These are phyloP conservation scores for Leptinotarsa juncta DNA, from an alignment of 2,888 invertebrate genomes.

Conservation along the genomic window DNA sequence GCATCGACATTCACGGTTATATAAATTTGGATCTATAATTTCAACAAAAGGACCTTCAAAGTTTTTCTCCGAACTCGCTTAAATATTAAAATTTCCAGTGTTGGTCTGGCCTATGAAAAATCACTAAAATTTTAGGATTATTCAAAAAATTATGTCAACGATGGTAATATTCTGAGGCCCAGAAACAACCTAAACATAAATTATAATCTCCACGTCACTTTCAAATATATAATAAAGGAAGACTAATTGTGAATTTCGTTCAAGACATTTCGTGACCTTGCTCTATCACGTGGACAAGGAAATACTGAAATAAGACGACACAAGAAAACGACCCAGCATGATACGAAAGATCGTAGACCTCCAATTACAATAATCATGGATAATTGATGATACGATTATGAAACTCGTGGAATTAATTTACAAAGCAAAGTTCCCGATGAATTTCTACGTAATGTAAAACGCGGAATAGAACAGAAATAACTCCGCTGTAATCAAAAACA, in stretches of 20 bases:
- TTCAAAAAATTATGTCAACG: no score
- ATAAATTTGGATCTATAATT: no score
- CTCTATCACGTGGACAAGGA: not conserved
- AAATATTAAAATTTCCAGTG: no score
- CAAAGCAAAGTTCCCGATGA: not conserved
- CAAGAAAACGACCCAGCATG: constrained; percentile 3
- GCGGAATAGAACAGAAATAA: constrained; percentile 1
- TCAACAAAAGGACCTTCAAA: no score
- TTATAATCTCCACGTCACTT: no score
- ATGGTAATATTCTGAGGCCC: no score
- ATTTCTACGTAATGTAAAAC: not conserved
- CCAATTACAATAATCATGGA: constrained; percentile 5
- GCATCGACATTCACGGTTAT: no score
- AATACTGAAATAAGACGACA: not conserved
- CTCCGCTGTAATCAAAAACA: not conserved
- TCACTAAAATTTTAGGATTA: no score
- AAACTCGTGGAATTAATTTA: constrained; percentile 5
- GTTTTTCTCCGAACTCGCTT: no score
- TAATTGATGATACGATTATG: constrained; percentile 3
- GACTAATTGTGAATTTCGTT: not conserved
- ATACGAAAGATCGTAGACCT: not conserved
- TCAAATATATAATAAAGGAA: no score
- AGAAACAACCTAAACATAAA: no score
- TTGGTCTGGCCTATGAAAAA: no score
- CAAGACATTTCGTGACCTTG: constrained; percentile 1